phyloP scores from a whole-genome alignment of 1,140 invertebrate genomes.

The Zaprionus ghesquierei region DNA sequence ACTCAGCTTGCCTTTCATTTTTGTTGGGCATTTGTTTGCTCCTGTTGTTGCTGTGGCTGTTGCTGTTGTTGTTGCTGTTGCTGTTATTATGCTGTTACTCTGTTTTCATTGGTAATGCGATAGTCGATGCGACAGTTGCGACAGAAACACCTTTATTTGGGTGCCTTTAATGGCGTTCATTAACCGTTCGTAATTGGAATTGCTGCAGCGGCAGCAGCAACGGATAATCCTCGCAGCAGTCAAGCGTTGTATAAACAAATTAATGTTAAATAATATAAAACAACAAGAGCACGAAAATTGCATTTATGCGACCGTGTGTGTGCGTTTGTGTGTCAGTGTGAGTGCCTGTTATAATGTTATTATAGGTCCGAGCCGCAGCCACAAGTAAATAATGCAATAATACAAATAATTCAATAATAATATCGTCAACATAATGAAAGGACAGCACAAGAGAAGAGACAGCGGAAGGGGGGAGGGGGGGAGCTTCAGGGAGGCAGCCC shows the following conservation, averaged over 20 bases:
- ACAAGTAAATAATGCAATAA: constrained; percentile 74
- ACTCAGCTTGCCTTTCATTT: neutral
- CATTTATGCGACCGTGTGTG: constrained; percentile 40
- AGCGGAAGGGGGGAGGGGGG: neutral
- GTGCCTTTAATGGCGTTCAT: constrained; percentile 68
- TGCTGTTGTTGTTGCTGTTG: constrained; percentile 18
- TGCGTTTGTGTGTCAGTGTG: neutral
- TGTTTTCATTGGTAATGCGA: constrained; percentile 51
- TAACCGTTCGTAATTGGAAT: constrained; percentile 72
- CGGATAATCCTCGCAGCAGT: constrained; percentile 1
- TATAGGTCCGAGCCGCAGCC: constrained; percentile 15
- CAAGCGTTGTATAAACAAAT: constrained; percentile 68
- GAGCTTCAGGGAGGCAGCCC: neutral
- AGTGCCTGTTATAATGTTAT: constrained; percentile 32
- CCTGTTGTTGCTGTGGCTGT: neutral
- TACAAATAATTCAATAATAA: constrained; percentile 78
- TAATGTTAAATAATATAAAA: constrained; percentile 75
- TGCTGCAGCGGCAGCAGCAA: constrained; percentile 1
- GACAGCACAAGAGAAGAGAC: neutral
- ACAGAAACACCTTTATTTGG: constrained; percentile 53
- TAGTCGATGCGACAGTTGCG: constrained; percentile 44
- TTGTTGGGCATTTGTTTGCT: neutral
- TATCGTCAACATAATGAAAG: constrained; percentile 63
- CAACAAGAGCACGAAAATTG: constrained; percentile 58
- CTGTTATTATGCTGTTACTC: neutral